Evolutionary conservation across 2,113 vertebrate genomes (phyloP), one percentile per base, ranked within the genome.

Genomic region (Cryptoleucopteryx plumbea): DNA sequence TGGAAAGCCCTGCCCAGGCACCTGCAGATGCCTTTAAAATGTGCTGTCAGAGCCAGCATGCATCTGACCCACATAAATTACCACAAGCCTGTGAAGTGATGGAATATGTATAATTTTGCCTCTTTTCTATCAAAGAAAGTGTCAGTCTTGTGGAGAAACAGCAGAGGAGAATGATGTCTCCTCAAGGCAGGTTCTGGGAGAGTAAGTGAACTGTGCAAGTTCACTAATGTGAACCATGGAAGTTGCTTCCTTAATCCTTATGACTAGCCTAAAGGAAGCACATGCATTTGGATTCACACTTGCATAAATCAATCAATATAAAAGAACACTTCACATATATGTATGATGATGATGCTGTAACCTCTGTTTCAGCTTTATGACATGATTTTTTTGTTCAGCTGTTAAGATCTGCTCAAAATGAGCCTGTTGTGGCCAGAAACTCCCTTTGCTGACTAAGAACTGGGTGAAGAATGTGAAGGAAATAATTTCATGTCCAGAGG

Each of bases 351-450:
- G 74, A 13, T 86, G 55, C 42, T 91, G 53, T 93, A 81, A 75
- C 70, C 81, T 85, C 63, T 92, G 40, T 91, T 96, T 91, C 62
- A 81, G 40, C 62, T 96, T 96, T 93, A 55, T 56, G 50, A 56
- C 58, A 55, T 78, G 4, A 23, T 21, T 71, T 91, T 78, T 87
- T 89, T 42, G 10, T 47, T 96, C 59, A 89, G 55, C 55, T 86
- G 17, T 66, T 89, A 83, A 82, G 59, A 52, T 86, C 40, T 88
- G 25, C 63, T 91, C 38, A 59, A 56, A 86, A 85, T 82, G 53
- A 78, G 15, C 45, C 34, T 86, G 12, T 70, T 95, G n/a, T 83
- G 29, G 58, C 36, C 88, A 94, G 82, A 86, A 96, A 62, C 32
- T 79, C 32, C 14, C n/a, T 91, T 94, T 89, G 17, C 48, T 96